These are phyloP conservation scores for Rutilus rutilus DNA, from an alignment of 2,113 vertebrate genomes.

Conservation along the genomic window DNA sequence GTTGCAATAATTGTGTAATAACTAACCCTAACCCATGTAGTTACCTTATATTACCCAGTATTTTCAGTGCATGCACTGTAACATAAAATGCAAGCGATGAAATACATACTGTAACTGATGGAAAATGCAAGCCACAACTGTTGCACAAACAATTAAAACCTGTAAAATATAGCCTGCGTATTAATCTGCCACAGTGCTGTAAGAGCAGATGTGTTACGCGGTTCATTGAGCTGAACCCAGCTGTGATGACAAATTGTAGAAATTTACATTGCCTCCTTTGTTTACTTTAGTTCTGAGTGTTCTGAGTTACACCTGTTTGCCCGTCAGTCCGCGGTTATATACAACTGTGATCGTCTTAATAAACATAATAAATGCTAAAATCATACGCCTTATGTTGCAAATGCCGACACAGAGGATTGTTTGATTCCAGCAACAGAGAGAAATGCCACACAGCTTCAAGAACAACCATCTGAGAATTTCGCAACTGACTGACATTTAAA, in stretches of 20 bases:
- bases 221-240: conserved; percentile 44
- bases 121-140: background rate
- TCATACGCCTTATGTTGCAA: background rate
- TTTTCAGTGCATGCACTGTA: too few relatives aligned
- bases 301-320: background rate
- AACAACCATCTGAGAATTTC: conserved; percentile 27
- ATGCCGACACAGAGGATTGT: background rate
- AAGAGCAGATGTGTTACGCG: background rate
- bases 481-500: conserved; percentile 45
- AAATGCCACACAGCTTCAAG: background rate
- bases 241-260: background rate
- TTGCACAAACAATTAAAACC: background rate
- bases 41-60: too few relatives aligned
- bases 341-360: background rate
- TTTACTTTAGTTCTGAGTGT: background rate
- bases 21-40: too few relatives aligned
- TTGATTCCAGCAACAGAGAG: background rate
- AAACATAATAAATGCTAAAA: background rate
- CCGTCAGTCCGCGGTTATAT: background rate
- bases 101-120: background rate
- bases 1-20: too few relatives aligned
- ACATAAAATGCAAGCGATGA: too few relatives aligned
- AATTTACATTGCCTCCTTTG: background rate
- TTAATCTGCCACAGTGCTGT: background rate
- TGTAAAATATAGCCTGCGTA: background rate